Evolutionary conservation across 2,888 invertebrate species (phyloP).

Genomic region (Andrena bucephala): DNA sequence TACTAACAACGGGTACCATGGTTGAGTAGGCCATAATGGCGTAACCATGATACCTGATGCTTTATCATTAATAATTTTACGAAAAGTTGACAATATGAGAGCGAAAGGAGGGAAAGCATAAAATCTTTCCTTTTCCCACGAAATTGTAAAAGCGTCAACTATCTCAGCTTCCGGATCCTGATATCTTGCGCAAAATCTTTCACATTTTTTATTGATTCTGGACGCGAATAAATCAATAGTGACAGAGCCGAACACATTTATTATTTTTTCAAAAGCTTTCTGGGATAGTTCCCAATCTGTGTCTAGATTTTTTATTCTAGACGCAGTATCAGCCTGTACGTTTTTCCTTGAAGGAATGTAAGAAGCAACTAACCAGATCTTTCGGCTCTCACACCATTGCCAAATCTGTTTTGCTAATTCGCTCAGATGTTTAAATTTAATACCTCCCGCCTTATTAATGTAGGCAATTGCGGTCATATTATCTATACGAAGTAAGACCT

Average conservation of each 20-base stretch:
- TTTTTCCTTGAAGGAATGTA: neutral
- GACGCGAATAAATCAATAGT: too few species aligned
- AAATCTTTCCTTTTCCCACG: conserved; percentile 56
- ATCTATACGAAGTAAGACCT: neutral
- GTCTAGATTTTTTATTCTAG: neutral
- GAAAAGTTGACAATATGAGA: conserved; percentile 25
- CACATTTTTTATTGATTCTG: conserved; percentile 60
- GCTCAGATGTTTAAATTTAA: neutral
- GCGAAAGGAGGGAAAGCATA: conserved; percentile 68
- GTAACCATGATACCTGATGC: conserved; percentile 57
- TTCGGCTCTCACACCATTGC: neutral
- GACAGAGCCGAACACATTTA: too few species aligned
- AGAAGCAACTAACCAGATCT: neutral
- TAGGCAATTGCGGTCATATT: neutral
- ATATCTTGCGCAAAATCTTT: conserved; percentile 54
- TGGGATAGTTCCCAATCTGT: conserved; percentile 11
- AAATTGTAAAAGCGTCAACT: conserved; percentile 64
- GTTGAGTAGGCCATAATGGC: conserved; percentile 55
- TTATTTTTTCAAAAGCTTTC: neutral
- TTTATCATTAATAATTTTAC: conserved; percentile 62
- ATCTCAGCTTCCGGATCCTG: conserved; percentile 55
- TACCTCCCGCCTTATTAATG: neutral
- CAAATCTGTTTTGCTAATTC: neutral
- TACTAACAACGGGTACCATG: conserved; percentile 61
- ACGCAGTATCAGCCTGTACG: neutral